Percentiles rank a stretch among this genome's conserved stretches.
These are phyloP conservation scores for Microplitis demolitor DNA, from an alignment of 1,140 invertebrate genomes.

Conservation along the genomic window DNA sequence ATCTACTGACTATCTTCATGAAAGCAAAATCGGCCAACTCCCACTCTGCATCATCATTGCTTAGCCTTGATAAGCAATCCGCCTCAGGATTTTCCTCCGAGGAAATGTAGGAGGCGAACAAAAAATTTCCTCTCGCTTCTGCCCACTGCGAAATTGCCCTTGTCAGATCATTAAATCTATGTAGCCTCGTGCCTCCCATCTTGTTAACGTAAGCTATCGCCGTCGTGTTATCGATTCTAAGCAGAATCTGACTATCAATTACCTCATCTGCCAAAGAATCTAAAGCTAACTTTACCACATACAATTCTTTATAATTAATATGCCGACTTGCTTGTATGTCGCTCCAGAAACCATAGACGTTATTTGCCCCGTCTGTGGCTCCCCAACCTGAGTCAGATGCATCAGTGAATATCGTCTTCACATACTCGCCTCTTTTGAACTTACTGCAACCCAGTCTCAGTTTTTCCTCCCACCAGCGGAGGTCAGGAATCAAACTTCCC, in stretches of 20 bases:
- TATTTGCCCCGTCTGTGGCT: neutral
- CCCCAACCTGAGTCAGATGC: conserved; percentile 6
- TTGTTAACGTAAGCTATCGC: neutral
- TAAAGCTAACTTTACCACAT: conserved; percentile 18
- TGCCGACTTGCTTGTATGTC: neutral
- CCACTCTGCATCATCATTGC: neutral
- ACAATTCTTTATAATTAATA: conserved; percentile 18
- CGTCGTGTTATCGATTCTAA: neutral
- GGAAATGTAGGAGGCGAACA: neutral
- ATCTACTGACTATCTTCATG: neutral
- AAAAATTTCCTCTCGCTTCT: neutral
- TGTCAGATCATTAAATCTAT: neutral
- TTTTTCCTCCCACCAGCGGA: neutral
- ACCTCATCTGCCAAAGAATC: conserved; percentile 36
- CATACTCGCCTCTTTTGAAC: neutral
- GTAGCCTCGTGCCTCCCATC: neutral
- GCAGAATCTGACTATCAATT: neutral
- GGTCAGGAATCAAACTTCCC: neutral
- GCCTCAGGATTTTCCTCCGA: neutral
- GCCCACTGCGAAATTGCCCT: neutral
- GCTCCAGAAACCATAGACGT: neutral
- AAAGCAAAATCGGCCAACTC: neutral
- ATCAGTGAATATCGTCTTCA: neutral
- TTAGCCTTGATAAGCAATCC: neutral
- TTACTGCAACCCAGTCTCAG: neutral